Evolutionary conservation across 2,797 vertebrate genomes (phyloP), one percentile per base, ranked within the genome.

Genomic region (Sebastes alutus): DNA sequence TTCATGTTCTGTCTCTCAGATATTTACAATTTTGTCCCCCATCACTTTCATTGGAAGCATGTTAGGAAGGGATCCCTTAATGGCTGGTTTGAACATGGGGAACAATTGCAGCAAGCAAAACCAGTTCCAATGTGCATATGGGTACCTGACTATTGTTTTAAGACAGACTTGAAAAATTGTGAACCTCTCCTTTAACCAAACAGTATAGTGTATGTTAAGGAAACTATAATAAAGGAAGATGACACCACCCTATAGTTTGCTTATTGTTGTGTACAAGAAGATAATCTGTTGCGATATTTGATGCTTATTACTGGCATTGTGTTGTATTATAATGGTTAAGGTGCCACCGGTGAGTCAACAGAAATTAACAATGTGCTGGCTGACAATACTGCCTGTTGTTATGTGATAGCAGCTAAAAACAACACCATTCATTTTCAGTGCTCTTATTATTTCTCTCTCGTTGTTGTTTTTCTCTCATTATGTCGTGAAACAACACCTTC

Each of bases 391-490:
- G 32, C 42, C 16, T 85, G 49, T 67, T 68, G 79, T 83, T 62
- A 79, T 52, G 27, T 61, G 65, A 87, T 70, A 70, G 38, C 32
- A 22, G 63, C 62, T 56, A 79, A 85, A 82, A 79, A 77, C 59
- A n/a, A 16, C 20, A 23, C n/a, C 42, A 7, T 55, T 16, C 22
- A 1, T 77, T 80, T 68, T 70, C 54, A 69, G 35, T 49, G 38
- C 54, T 32, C 30, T 65, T 38, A 55, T 73, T 72, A 58, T 83
- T 69, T 56, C 2, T 7, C 38, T 55, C 13, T 59, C 16, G 42
- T 83, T 68, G 29, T 77, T 27, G 6, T 30, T 54, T 54, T 54
- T 54, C 52, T 69, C 59, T 33, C 83, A 33, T 23, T 18, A 16
- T 52, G 49, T 46, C 9, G 6, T 56, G 60, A 33, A 81, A 78